These are phyloP conservation scores for Pemphredon lugubris DNA, from an alignment of 2,888 invertebrate genomes.

Conservation along the genomic window DNA sequence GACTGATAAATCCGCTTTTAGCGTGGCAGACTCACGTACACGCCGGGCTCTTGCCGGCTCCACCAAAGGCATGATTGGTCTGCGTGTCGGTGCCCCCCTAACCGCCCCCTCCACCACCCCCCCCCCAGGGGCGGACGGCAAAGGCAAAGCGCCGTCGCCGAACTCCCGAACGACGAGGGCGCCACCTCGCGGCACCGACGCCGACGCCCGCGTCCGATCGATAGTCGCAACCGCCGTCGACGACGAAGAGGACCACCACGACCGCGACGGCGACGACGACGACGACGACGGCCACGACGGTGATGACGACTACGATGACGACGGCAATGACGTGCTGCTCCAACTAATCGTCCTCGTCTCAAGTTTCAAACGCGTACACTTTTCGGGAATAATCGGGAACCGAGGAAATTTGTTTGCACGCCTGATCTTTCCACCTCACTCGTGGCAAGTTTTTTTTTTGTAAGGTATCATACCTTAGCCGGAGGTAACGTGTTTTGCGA, in stretches of 20 bases:
- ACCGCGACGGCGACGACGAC: slow-evolving; percentile 19
- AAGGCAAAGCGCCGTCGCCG: slow-evolving; percentile 61
- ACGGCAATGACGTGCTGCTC: not conserved
- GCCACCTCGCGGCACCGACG: slow-evolving; percentile 77
- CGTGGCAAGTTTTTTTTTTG: no score
- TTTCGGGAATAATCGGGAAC: not conserved
- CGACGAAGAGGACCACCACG: slow-evolving; percentile 47
- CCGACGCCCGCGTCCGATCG: slow-evolving; percentile 78
- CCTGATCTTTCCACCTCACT: not conserved
- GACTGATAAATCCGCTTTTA: slow-evolving; percentile 64
- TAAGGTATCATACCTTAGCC: no score
- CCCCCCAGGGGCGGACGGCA: slow-evolving; percentile 61
- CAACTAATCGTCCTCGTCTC: slow-evolving; percentile 19
- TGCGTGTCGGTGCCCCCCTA: slow-evolving; percentile 67
- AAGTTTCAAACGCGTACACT: slow-evolving; percentile 11
- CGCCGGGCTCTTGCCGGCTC: slow-evolving; percentile 73
- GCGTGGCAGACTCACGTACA: slow-evolving; percentile 63
- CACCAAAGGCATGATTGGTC: slow-evolving; percentile 71
- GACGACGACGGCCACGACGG: slow-evolving; percentile 21
- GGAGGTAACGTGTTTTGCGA: no score
- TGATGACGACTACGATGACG: slow-evolving; percentile 23
- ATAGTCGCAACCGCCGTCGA: slow-evolving; percentile 72
- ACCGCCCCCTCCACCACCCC: slow-evolving; percentile 57
- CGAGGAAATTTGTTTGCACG: not conserved
- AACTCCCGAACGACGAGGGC: slow-evolving; percentile 68